Evolutionary conservation across 2,113 vertebrate species (phyloP).

Genomic region (Porphyrio hochstetteri): DNA sequence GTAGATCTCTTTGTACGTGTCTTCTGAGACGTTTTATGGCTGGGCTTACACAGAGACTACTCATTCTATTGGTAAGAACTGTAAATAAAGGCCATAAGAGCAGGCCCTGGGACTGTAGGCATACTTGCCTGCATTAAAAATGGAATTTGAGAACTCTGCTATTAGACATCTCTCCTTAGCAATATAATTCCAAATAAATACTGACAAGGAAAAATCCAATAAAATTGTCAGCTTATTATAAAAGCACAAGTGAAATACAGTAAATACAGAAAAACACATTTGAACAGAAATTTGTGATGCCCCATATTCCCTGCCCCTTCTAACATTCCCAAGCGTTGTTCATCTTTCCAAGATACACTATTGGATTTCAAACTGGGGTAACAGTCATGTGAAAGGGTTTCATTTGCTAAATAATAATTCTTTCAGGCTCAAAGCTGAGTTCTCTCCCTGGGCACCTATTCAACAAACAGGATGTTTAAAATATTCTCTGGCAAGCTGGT

Average conservation of each 20-base stretch:
- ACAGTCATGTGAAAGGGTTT: not conserved
- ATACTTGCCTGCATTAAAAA: not conserved
- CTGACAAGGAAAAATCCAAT: not conserved
- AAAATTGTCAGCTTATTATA: not conserved
- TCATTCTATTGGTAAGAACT: not conserved
- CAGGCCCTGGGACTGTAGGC: not conserved
- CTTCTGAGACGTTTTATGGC: not conserved
- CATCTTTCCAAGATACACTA: not conserved
- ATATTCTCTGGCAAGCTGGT: not conserved
- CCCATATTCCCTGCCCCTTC: not conserved
- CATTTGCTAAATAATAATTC: not conserved
- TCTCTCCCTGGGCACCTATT: conserved; percentile 5
- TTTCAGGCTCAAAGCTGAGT: not conserved
- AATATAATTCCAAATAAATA: not conserved
- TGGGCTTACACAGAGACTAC: not conserved
- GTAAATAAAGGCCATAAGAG: not conserved
- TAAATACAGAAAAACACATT: not conserved
- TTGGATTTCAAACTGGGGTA: not conserved
- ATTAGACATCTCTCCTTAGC: not conserved
- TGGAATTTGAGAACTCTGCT: not conserved
- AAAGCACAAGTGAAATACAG: not conserved
- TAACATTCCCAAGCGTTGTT: not conserved
- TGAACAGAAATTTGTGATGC: not conserved
- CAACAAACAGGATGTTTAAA: conserved; percentile 1
- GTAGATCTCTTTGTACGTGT: not conserved